Conservation (phyloP, 2,888 invertebrate genomes). For the Teinopalpus imperialis region DNA sequence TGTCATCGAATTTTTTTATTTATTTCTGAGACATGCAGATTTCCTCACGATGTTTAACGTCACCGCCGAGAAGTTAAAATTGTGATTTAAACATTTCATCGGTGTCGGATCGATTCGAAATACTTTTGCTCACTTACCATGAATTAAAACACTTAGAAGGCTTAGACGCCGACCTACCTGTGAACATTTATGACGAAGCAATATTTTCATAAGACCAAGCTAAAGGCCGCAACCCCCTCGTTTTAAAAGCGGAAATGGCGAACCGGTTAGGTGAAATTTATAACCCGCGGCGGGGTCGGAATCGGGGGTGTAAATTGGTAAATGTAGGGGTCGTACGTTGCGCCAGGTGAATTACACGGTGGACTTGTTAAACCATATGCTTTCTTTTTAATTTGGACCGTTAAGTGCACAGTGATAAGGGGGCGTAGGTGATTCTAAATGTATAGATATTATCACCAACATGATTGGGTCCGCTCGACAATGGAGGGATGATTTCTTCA, state of each 20-base stretch:
- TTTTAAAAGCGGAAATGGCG: constrained; percentile 72
- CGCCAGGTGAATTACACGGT: constrained; percentile 26
- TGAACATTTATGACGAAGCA: constrained; percentile 49
- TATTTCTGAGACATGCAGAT: too few relatives aligned
- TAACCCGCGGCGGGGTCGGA: constrained; percentile 47
- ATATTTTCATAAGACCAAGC: constrained; percentile 44
- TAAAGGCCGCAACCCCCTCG: constrained; percentile 42
- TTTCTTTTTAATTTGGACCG: constrained; percentile 12
- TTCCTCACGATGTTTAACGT: too few relatives aligned
- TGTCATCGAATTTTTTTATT: too few relatives aligned
- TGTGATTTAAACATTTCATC: too few relatives aligned
- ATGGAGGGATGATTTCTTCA: too few relatives aligned
- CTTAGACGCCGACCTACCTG: too few relatives aligned
- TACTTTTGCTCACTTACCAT: too few relatives aligned
- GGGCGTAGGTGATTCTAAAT: background rate
- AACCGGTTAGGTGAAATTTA: constrained; percentile 70
- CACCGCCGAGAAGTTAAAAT: too few relatives aligned
- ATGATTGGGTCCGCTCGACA: too few relatives aligned
- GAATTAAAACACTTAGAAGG: too few relatives aligned
- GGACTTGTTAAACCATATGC: constrained; percentile 19
- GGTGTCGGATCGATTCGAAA: too few relatives aligned
- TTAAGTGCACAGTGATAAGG: constrained; percentile 11
- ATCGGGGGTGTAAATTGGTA: constrained; percentile 64
- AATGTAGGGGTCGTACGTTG: constrained; percentile 48
- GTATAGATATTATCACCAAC: too few relatives aligned